These are phyloP conservation scores for Rhagonycha fulva DNA, from an alignment of 2,888 invertebrate genomes.

Conservation along the genomic window DNA sequence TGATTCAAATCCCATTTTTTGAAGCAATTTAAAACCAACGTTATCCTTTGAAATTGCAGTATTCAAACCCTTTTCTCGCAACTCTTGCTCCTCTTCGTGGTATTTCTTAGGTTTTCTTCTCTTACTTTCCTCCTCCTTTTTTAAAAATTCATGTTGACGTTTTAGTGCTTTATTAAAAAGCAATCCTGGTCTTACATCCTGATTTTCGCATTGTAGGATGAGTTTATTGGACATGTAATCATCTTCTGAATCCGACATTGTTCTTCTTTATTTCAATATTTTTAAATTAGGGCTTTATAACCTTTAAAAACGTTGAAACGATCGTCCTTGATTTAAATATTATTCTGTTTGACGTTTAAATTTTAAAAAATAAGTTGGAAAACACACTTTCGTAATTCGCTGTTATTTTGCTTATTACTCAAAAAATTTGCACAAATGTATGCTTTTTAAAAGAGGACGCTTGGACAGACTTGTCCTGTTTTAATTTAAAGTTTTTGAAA, in stretches of 20 bases:
- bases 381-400: no score
- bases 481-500: no score
- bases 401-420: no score
- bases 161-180: slow-evolving; percentile 61
- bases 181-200: slow-evolving; percentile 63
- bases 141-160: slow-evolving; percentile 61
- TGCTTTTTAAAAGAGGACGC: no score
- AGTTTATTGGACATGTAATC: slow-evolving; percentile 77
- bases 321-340: not conserved
- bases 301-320: not conserved
- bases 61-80: slow-evolving; percentile 67
- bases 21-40: slow-evolving; percentile 79
- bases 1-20: slow-evolving; percentile 90
- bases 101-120: slow-evolving; percentile 52
- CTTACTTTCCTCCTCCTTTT: slow-evolving; percentile 57
- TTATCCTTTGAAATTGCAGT: slow-evolving; percentile 69
- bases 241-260: slow-evolving; percentile 67
- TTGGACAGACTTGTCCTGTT: no score
- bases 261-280: not conserved
- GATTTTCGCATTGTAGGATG: slow-evolving; percentile 55
- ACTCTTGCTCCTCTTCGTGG: slow-evolving; percentile 60
- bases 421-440: no score
- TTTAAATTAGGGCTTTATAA: not conserved
- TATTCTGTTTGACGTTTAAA: no score
- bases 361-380: no score